These are phyloP conservation scores for Gymnoscopelus braueri DNA, from an alignment of 2,797 vertebrate genomes.

Conservation along the genomic window DNA sequence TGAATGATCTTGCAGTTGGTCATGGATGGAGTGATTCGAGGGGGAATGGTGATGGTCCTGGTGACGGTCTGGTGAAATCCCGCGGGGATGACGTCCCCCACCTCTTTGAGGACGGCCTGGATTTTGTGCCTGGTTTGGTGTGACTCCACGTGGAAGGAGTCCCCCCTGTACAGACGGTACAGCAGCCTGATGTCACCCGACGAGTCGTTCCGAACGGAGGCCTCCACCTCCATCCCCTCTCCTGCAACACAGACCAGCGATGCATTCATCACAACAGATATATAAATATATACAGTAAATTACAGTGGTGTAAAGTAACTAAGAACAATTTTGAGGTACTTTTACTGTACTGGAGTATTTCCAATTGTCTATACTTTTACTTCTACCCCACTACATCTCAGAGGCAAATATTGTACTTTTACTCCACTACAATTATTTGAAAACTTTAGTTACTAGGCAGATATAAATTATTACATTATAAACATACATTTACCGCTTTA, in stretches of 20 bases:
- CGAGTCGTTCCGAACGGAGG: conserved; percentile 89
- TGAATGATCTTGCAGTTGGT: conserved; percentile 88
- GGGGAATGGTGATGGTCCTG: conserved; percentile 86
- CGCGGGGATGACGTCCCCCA: conserved; percentile 86
- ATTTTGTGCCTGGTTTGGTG: conserved; percentile 84
- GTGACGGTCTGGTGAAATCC: conserved; percentile 82
- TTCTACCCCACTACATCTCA: too few species aligned
- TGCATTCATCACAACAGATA: neutral
- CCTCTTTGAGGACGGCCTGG: conserved; percentile 80
- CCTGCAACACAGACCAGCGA: conserved; percentile 70
- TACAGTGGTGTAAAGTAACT: too few species aligned
- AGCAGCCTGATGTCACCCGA: conserved; percentile 91
- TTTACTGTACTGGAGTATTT: too few species aligned
- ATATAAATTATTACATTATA: too few species aligned
- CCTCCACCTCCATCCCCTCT: conserved; percentile 88
- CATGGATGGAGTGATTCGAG: conserved; percentile 82
- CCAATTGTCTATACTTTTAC: too few species aligned
- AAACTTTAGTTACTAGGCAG: too few species aligned
- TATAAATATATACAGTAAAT: too few species aligned
- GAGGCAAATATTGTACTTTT: too few species aligned
- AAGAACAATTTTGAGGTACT: too few species aligned
- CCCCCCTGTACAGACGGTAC: conserved; percentile 88
- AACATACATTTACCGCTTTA: too few species aligned
- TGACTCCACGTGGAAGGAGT: conserved; percentile 88
- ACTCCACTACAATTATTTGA: too few species aligned